phyloP scores from a whole-genome alignment of 2,888 invertebrate genomes.

The Ichneumon xanthorius region DNA sequence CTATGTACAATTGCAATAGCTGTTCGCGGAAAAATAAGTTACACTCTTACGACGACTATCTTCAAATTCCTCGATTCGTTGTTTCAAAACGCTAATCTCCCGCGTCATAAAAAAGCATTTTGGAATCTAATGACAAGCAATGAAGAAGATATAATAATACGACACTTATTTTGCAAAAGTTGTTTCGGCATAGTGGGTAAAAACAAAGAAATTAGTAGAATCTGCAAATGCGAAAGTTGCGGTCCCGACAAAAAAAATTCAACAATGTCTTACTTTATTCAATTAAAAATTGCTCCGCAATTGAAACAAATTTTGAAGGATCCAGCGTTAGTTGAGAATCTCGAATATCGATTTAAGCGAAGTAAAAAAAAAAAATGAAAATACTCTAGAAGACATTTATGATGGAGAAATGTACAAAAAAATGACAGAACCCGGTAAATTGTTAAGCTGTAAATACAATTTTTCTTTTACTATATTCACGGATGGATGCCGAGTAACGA shows the following conservation, averaged over 20 bases:
- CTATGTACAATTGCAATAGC: background rate
- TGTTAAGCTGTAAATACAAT: constrained; percentile 27
- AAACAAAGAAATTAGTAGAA: background rate
- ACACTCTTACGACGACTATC: background rate
- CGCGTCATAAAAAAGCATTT: background rate
- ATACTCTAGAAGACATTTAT: constrained; percentile 2
- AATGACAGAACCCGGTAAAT: background rate
- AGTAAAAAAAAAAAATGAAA: background rate
- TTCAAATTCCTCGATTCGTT: background rate
- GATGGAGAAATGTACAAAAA: constrained; percentile 7
- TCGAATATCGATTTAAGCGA: constrained; percentile 17
- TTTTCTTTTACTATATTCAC: constrained; percentile 37
- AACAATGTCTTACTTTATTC: background rate
- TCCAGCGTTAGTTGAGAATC: constrained; percentile 17
- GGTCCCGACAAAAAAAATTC: constrained; percentile 12
- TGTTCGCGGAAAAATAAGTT: background rate
- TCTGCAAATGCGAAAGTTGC: background rate
- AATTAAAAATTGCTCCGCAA: too few species aligned
- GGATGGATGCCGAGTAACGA: constrained; percentile 25
- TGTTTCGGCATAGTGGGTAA: background rate
- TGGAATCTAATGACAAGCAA: background rate
- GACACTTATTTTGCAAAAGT: background rate
- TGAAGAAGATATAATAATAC: background rate
- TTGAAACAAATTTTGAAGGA: background rate
- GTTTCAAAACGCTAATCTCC: background rate